phyloP scores from a whole-genome alignment of 2,888 invertebrate genomes.

The Calephelis perditalis region DNA sequence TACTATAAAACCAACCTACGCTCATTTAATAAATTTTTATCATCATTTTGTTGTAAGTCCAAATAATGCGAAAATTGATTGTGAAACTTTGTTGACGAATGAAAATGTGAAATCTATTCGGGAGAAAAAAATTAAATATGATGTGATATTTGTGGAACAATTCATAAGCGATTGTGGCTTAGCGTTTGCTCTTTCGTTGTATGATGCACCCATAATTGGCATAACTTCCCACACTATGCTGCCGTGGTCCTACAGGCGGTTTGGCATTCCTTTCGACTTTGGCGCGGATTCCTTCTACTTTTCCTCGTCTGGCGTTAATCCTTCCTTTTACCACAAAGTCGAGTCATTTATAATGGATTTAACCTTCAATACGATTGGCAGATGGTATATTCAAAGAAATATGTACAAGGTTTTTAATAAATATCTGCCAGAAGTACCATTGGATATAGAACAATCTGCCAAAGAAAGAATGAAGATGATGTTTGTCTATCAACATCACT shows the following conservation, averaged over 20 bases:
- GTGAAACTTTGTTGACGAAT: slow-evolving; percentile 47
- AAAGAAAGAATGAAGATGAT: slow-evolving; percentile 70
- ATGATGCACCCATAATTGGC: slow-evolving; percentile 70
- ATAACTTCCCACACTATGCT: slow-evolving; percentile 69
- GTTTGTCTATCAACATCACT: slow-evolving; percentile 79
- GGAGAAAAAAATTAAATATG: slow-evolving; percentile 44
- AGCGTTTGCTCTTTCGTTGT: slow-evolving; percentile 50
- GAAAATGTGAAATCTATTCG: slow-evolving; percentile 40
- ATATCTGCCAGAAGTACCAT: slow-evolving; percentile 56
- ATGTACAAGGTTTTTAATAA: slow-evolving; percentile 51
- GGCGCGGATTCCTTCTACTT: slow-evolving; percentile 67
- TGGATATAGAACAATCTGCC: slow-evolving; percentile 63
- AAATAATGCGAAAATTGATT: slow-evolving; percentile 35
- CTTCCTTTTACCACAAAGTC: slow-evolving; percentile 42
- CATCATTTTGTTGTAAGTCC: slow-evolving; percentile 34
- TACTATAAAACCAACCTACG: slow-evolving; percentile 27
- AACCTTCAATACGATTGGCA: slow-evolving; percentile 36
- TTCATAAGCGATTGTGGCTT: slow-evolving; percentile 66
- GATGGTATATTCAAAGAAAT: slow-evolving; percentile 43
- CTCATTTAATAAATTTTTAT: slow-evolving; percentile 35
- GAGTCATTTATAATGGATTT: slow-evolving; percentile 41
- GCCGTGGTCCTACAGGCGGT: slow-evolving; percentile 62
- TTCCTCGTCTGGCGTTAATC: slow-evolving; percentile 46
- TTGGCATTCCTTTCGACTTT: slow-evolving; percentile 69
- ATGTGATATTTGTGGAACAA: slow-evolving; percentile 66